These are phyloP conservation scores for Agelaius phoeniceus DNA, from an alignment of 2,113 vertebrate species.

Conservation along the genomic window DNA sequence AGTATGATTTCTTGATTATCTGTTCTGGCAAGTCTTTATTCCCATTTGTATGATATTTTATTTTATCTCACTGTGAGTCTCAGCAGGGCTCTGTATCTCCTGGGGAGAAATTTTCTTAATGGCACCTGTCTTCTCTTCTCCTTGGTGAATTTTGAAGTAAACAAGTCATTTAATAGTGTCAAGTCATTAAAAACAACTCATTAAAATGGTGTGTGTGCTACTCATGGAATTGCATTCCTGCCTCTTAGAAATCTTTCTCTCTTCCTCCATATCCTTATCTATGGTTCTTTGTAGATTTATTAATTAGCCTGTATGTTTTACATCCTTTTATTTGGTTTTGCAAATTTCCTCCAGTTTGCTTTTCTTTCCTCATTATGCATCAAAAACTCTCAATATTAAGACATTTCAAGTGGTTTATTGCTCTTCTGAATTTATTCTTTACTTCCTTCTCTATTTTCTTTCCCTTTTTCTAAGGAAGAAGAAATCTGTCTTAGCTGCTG, in stretches of 20 bases:
- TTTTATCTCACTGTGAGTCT: neutral
- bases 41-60: constrained; percentile 6
- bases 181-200: neutral
- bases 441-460: neutral
- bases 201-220: neutral
- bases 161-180: constrained; percentile 46
- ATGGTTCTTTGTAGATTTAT: neutral
- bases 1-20: constrained; percentile 22
- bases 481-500: neutral
- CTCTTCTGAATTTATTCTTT: neutral
- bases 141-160: constrained; percentile 51
- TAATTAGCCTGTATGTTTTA: neutral
- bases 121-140: constrained; percentile 37
- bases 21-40: constrained; percentile 38
- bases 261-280: neutral
- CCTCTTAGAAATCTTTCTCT: neutral
- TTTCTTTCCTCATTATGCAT: neutral
- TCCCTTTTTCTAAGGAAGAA: neutral
- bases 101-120: constrained; percentile 49
- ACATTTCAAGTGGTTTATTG: neutral
- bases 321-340: neutral
- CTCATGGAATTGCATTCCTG: neutral
- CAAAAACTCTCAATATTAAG: neutral
- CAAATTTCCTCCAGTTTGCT: neutral
- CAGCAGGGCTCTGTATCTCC: neutral